phyloP scores from a whole-genome alignment of 2,113 vertebrate species.

The Mesocricetus auratus region DNA sequence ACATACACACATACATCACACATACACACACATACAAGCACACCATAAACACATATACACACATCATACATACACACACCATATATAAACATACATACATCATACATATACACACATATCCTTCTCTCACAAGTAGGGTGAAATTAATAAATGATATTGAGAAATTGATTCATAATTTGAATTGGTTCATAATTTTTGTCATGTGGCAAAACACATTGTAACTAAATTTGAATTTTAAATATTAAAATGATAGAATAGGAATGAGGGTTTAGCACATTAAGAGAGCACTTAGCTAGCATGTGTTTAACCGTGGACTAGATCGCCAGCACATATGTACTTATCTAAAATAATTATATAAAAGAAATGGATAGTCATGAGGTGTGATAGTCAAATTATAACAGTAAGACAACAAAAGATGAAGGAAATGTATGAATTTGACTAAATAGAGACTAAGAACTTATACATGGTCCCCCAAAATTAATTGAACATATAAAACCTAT shows the following conservation, averaged over 20 bases:
- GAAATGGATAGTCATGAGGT: neutral
- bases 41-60: neutral
- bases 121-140: neutral
- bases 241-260: neutral
- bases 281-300: neutral
- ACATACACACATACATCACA: neutral
- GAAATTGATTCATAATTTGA: neutral
- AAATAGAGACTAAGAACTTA: neutral
- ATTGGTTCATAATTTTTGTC: neutral
- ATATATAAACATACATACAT: neutral
- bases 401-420: neutral
- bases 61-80: too few relatives aligned
- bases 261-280: neutral
- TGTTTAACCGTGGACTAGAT: neutral
- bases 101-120: neutral
- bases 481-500: neutral
- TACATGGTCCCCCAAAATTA: neutral
- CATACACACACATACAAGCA: neutral
- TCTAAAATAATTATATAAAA: neutral
- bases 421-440: neutral
- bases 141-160: neutral
- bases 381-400: neutral
- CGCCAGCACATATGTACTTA: neutral
- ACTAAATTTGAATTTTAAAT: conserved; percentile 15
- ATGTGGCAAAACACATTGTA: conserved; percentile 32